phyloP scores from a whole-genome alignment of 2,888 invertebrate genomes.

The Macaria liturata region DNA sequence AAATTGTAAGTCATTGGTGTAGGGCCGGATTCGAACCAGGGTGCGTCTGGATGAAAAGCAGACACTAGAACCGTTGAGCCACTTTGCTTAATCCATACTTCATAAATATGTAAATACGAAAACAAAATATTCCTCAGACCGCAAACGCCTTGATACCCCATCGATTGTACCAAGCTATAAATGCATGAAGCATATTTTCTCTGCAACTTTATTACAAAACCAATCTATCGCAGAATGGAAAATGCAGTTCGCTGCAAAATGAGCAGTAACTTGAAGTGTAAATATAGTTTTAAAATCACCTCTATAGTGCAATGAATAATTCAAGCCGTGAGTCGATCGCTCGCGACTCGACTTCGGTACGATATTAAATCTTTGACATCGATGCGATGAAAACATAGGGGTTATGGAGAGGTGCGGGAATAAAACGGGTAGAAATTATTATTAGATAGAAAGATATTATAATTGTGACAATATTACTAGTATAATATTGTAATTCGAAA shows the following conservation, averaged over 20 bases:
- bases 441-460: no score
- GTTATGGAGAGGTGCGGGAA: slow-evolving; percentile 32
- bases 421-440: slow-evolving; percentile 8
- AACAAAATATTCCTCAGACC: no score
- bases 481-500: no score
- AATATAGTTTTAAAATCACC: slow-evolving; percentile 52
- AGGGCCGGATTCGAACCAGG: no score
- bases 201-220: slow-evolving; percentile 5
- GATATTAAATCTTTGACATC: slow-evolving; percentile 56
- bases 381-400: slow-evolving; percentile 50
- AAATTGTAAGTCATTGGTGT: no score
- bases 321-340: slow-evolving; percentile 39
- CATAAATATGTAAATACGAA: no score
- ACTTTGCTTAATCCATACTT: no score
- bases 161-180: no score
- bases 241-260: slow-evolving; percentile 14
- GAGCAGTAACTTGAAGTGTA: slow-evolving; percentile 38
- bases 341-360: slow-evolving; percentile 38
- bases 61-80: no score
- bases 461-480: no score
- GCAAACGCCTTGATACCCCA: no score
- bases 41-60: no score
- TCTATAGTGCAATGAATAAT: slow-evolving; percentile 47
- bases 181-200: neutral
- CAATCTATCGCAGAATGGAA: slow-evolving; percentile 5